Evolutionary conservation across 2,797 vertebrate genomes (phyloP), one percentile per base, ranked within the genome.

Genomic region (Ceyx erithaca): DNA sequence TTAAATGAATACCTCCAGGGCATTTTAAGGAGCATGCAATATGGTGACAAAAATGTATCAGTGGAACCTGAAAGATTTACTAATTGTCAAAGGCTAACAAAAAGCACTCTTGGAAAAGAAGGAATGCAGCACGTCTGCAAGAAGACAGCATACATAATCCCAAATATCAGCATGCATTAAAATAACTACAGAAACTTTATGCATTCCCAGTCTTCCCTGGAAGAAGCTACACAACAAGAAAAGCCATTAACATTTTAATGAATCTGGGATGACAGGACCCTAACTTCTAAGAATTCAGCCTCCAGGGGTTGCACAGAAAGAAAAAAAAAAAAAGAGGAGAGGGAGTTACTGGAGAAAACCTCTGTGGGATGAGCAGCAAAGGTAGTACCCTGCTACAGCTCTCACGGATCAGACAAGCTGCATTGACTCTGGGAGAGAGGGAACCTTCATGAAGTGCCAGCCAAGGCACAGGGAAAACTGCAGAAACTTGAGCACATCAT

Each of bases 151-250:
- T 6, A 69, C 4, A 45, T 49, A 80, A 86, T 59, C 35, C 48
- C 30, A 35, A 49, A 46, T 61, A 92, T 22, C 84, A 82, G 57
- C 40, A 79, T 49, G 45, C 25, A 52, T 87, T 64, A 82, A 69
- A 52, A 77, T 70, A 92, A 73, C 67, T 81, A 59, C 30, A 90
- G 67, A 88, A 93, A 76, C 33, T 61, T 83, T 7, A 68, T 22
- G 51, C 73, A 51, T 68, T 54, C 30, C 68, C 41, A 57, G 57
- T 93, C 71, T 86, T 49, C 68, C 82, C 78, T 94, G 67, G 73
- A 84, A 95, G 70, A 94, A 94, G 85, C 80, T 91, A 94, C 77
- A 51, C 73, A 95, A 92, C 92, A 82, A 90, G 92, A 95, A 93
- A 90, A 80, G 12, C 14, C 61, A 90, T 95, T 87, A 88, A 77